Evolutionary conservation across 2,888 invertebrate genomes (phyloP).

Genomic region (Calameuta pallipes): DNA sequence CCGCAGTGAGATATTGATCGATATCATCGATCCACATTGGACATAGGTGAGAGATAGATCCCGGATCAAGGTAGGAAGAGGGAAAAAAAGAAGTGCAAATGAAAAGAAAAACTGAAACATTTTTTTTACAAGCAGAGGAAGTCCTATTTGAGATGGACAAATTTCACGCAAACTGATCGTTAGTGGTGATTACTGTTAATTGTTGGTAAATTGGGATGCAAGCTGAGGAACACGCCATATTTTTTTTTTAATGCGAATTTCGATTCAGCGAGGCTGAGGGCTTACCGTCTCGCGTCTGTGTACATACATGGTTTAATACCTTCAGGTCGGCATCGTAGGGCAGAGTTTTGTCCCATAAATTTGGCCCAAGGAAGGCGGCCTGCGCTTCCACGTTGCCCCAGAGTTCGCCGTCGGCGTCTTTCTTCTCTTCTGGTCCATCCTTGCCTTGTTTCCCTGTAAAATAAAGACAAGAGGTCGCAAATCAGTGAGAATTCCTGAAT

Average conservation of each 20-base stretch:
- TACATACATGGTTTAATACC: slow-evolving; percentile 73
- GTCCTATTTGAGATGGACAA: background rate
- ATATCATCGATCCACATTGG: background rate
- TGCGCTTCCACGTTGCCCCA: slow-evolving; percentile 91
- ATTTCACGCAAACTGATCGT: background rate
- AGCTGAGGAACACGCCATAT: background rate
- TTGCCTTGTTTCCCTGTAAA: slow-evolving; percentile 63
- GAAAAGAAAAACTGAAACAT: background rate
- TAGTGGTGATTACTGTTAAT: background rate
- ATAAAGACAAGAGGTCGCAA: background rate
- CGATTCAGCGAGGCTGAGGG: slow-evolving; percentile 33
- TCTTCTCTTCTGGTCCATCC: slow-evolving; percentile 73
- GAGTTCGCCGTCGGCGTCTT: slow-evolving; percentile 83
- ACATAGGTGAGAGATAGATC: background rate
- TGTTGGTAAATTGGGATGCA: slow-evolving; percentile 6
- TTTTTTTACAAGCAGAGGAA: background rate
- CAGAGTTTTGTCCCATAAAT: slow-evolving; percentile 94
- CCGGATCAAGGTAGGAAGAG: slow-evolving; percentile 1
- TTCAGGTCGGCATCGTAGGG: slow-evolving; percentile 95
- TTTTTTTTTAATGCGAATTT: slow-evolving; percentile 5
- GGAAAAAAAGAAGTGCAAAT: slow-evolving; percentile 12
- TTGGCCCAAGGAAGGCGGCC: slow-evolving; percentile 95
- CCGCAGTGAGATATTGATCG: background rate
- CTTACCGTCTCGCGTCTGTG: slow-evolving; percentile 64
- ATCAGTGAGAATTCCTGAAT: background rate